Conservation (phyloP, 2,797 vertebrate species). For the Sandelia bainsii region DNA sequence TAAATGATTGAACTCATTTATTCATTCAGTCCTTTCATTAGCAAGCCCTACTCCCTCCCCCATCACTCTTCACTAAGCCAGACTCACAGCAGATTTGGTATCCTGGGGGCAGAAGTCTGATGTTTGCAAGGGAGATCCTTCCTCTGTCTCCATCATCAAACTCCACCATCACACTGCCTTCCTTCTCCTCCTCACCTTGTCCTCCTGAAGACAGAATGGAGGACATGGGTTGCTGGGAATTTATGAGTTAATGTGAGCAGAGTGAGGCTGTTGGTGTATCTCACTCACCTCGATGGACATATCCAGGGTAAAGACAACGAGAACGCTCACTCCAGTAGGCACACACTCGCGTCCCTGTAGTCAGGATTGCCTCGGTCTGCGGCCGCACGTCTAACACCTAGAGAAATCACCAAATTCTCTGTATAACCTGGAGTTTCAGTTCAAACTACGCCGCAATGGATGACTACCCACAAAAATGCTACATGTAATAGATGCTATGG, state of each 20-base stretch:
- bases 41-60: too few species aligned
- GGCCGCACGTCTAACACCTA: conserved; percentile 93
- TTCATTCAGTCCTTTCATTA: neutral
- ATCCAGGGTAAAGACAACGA: conserved; percentile 94
- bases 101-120: conserved; percentile 93
- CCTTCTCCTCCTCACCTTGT: conserved; percentile 89
- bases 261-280: neutral
- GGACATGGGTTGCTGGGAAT: conserved; percentile 14
- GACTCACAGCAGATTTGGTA: conserved; percentile 95
- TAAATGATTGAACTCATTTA: neutral
- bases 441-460: neutral
- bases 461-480: neutral
- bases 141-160: conserved; percentile 97
- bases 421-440: neutral
- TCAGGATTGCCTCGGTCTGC: conserved; percentile 87
- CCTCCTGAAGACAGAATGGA: conserved; percentile 67
- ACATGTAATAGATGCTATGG: neutral
- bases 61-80: neutral
- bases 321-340: conserved; percentile 98
- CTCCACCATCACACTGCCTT: conserved; percentile 93
- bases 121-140: conserved; percentile 92
- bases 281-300: conserved; percentile 90
- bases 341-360: conserved; percentile 91
- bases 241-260: neutral
- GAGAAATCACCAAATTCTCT: conserved; percentile 4